A percentile compares a stretch with the other conserved stretches of the same genome.
Evolutionary conservation across 2,888 invertebrate genomes (phyloP).

Genomic region (Clostera curtula): DNA sequence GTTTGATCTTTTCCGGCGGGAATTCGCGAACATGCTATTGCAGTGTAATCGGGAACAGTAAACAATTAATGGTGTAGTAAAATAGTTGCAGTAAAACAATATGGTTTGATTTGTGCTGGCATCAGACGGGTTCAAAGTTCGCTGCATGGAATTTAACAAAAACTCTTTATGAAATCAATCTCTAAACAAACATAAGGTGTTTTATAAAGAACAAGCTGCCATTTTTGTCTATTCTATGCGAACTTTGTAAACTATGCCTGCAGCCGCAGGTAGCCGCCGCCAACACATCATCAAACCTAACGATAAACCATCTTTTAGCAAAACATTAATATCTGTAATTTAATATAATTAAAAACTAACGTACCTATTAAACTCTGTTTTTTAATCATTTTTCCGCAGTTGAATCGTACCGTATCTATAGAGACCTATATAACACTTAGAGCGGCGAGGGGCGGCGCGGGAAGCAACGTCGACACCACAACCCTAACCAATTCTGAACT

Average conservation of each 20-base stretch:
- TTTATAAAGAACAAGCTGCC: no score
- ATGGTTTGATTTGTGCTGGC: slow-evolving; percentile 20
- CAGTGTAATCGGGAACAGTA: slow-evolving; percentile 32
- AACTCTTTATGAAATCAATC: no score
- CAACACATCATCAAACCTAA: slow-evolving; percentile 52
- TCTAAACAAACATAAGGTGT: no score
- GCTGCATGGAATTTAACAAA: no score
- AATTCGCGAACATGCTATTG: slow-evolving; percentile 16
- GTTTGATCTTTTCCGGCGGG: slow-evolving; percentile 11
- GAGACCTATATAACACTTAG: slow-evolving; percentile 51
- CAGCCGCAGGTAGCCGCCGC: slow-evolving; percentile 28
- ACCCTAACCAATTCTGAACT: no score
- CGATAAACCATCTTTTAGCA: slow-evolving; percentile 71
- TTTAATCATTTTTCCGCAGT: slow-evolving; percentile 40
- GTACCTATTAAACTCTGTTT: slow-evolving; percentile 66
- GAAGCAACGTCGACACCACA: slow-evolving; percentile 27
- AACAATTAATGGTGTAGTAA: slow-evolving; percentile 34
- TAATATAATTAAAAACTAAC: slow-evolving; percentile 73
- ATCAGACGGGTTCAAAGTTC: no score
- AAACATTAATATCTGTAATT: slow-evolving; percentile 73
- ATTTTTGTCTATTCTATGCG: no score
- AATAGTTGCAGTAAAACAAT: slow-evolving; percentile 21
- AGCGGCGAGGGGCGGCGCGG: slow-evolving; percentile 45
- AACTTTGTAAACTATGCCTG: no score
- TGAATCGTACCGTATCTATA: slow-evolving; percentile 56